Evolutionary conservation across 53 echinoderm and acorn worm species (phyloP).

Genomic region (Pentamera pediparva): DNA sequence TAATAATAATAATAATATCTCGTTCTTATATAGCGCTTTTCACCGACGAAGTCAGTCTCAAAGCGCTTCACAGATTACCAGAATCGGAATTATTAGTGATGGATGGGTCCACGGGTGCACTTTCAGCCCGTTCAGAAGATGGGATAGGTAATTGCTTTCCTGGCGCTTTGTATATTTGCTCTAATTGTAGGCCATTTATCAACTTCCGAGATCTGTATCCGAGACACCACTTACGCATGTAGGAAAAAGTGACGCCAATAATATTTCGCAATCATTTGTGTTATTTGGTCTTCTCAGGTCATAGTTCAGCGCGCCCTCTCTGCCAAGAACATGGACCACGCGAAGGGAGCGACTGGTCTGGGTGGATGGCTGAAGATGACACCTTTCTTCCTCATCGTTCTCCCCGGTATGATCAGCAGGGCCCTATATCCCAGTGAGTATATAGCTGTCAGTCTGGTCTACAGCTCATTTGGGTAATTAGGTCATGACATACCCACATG

Average conservation of each 20-base stretch:
- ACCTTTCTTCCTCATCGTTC: slow-evolving; percentile 80
- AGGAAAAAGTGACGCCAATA: background rate
- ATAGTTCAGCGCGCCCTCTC: slow-evolving; percentile 92
- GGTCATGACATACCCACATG: no score
- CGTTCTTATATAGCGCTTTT: no score
- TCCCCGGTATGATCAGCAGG: slow-evolving; percentile 92
- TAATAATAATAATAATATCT: background rate
- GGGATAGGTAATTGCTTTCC: no score
- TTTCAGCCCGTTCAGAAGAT: background rate
- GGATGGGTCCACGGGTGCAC: background rate
- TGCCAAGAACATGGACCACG: slow-evolving; percentile 81
- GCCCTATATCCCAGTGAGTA: slow-evolving; percentile 73
- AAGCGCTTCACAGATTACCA: background rate
- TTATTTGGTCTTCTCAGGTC: slow-evolving; percentile 44
- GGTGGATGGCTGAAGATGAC: slow-evolving; percentile 73
- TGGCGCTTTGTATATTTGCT: no score
- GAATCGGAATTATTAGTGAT: background rate
- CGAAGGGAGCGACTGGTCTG: slow-evolving; percentile 68
- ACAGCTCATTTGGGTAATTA: no score
- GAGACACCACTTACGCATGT: background rate
- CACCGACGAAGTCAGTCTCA: no score
- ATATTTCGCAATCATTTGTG: background rate
- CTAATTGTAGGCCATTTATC: no score
- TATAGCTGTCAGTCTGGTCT: no score
- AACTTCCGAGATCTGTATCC: no score